Evolutionary conservation across 2,888 invertebrate genomes (phyloP).

Genomic region (Yponomeuta malinellus): DNA sequence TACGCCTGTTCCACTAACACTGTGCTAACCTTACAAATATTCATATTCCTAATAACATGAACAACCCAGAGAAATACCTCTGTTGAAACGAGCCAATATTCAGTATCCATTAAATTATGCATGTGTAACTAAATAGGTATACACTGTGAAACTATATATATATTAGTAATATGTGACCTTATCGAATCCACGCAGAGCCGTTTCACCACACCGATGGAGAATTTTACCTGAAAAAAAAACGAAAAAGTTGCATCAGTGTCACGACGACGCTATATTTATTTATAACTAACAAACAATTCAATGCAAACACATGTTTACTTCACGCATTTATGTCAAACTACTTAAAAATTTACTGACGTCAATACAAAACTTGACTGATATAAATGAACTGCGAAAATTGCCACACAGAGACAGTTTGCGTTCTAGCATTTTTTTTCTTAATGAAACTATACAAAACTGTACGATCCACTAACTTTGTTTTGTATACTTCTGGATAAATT

Average conservation of each 20-base stretch:
- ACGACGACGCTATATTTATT: background rate
- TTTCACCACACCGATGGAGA: background rate
- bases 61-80: background rate
- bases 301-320: too few relatives aligned
- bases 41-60: too few relatives aligned
- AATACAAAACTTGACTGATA: too few relatives aligned
- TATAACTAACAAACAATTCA: too few relatives aligned
- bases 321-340: too few relatives aligned
- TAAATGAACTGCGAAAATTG: background rate
- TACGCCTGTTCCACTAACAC: too few relatives aligned
- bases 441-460: background rate
- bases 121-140: too few relatives aligned
- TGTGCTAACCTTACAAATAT: too few relatives aligned
- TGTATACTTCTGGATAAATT: too few relatives aligned
- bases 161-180: background rate
- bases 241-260: background rate
- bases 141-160: background rate
- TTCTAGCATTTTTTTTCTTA: background rate
- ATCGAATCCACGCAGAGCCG: background rate
- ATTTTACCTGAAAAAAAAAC: background rate
- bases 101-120: too few relatives aligned
- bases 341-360: too few relatives aligned
- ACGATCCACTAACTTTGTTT: too few relatives aligned
- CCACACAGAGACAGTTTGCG: background rate
- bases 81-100: conserved; percentile 4